Evolutionary conservation across 2,113 vertebrate species (phyloP).

Genomic region (Apaloderma vittatum): DNA sequence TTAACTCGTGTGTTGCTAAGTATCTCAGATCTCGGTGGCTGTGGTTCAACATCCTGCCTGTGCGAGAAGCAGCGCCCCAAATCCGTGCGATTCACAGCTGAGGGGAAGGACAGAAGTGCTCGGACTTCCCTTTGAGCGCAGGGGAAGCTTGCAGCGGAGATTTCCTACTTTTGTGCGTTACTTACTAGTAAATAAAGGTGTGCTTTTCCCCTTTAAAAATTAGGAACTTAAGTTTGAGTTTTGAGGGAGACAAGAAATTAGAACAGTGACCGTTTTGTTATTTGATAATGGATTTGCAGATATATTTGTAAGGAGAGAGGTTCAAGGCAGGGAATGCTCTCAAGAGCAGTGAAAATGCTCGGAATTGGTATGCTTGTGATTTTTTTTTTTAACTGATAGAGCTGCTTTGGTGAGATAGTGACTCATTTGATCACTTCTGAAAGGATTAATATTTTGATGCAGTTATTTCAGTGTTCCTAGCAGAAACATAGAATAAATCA

Average conservation of each 20-base stretch:
- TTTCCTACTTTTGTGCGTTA: not conserved
- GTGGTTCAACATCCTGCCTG: not conserved
- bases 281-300: not conserved
- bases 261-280: not conserved
- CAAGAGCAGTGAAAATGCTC: not conserved
- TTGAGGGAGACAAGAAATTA: not conserved
- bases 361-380: not conserved
- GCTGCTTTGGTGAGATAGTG: not conserved
- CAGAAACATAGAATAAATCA: too few relatives aligned
- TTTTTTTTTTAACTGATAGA: not conserved
- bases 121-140: not conserved
- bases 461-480: not conserved
- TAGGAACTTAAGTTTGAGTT: not conserved
- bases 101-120: not conserved
- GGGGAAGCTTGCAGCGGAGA: not conserved
- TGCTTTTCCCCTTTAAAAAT: not conserved
- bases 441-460: not conserved
- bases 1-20: accelerated
- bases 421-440: not conserved
- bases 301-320: not conserved
- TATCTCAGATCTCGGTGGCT: accelerated
- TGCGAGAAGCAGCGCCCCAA: not conserved
- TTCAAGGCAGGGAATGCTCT: not conserved
- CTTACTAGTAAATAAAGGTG: not conserved
- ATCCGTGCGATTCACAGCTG: not conserved